phyloP scores from a whole-genome alignment of 1,140 invertebrate species.

The Cotesia glomerata region DNA sequence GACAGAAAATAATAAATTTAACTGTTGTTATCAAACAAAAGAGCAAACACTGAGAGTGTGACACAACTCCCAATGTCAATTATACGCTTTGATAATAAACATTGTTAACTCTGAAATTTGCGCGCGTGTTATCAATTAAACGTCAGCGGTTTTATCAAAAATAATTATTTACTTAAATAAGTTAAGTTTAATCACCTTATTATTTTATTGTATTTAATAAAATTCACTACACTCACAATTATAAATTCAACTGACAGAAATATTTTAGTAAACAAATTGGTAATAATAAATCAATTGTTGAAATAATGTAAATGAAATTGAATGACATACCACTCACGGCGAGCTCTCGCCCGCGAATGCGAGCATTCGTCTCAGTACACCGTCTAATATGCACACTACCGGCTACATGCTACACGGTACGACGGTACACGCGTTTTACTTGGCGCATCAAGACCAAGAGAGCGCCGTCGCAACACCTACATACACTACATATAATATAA shows the following conservation, averaged over 20 bases:
- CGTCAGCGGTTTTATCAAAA: too few species aligned
- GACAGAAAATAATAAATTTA: background rate
- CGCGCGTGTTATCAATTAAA: background rate
- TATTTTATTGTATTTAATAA: too few species aligned
- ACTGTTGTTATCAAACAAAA: background rate
- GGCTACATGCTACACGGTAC: conserved; percentile 7
- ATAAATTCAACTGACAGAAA: too few species aligned
- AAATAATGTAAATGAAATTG: background rate
- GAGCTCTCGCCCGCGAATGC: conserved; percentile 53
- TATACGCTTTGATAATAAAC: conserved; percentile 8
- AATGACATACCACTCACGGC: conserved; percentile 34
- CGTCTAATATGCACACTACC: conserved; percentile 53
- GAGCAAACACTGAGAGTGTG: background rate
- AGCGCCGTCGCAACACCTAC: conserved; percentile 16
- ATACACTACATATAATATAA: background rate
- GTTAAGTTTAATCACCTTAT: too few species aligned
- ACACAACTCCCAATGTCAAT: conserved; percentile 26
- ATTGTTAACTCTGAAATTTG: background rate
- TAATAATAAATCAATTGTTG: background rate
- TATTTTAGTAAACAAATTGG: background rate
- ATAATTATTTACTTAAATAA: too few species aligned
- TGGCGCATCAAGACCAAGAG: conserved; percentile 25
- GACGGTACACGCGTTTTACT: conserved; percentile 26
- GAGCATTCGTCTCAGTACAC: conserved; percentile 40
- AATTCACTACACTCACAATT: too few species aligned